These are phyloP conservation scores for Liopterus haemorrhoidalis DNA, from an alignment of 2,888 invertebrate genomes.

Conservation along the genomic window DNA sequence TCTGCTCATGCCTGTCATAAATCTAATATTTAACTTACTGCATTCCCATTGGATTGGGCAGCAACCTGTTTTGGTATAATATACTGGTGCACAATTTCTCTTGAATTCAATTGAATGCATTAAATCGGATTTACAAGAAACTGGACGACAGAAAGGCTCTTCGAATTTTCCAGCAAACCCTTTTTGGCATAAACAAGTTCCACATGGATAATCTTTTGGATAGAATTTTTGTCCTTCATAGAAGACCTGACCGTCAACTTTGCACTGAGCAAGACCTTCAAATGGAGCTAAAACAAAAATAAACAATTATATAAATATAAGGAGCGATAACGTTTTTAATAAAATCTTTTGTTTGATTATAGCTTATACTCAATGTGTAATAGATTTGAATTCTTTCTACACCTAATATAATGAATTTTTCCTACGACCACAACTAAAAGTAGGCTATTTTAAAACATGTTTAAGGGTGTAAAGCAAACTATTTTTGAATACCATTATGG, in stretches of 20 bases:
- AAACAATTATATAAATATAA: too few relatives aligned
- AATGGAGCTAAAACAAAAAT: constrained; percentile 12
- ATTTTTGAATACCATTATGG: too few relatives aligned
- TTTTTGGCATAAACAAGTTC: constrained; percentile 28
- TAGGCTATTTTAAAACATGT: too few relatives aligned
- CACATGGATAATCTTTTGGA: constrained; percentile 22
- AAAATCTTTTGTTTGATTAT: too few relatives aligned
- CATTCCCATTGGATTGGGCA: constrained; percentile 30
- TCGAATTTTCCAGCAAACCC: constrained; percentile 29
- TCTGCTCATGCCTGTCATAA: too few relatives aligned
- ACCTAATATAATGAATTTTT: too few relatives aligned
- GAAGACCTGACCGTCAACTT: constrained; percentile 9
- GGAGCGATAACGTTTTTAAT: too few relatives aligned
- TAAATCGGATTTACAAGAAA: constrained; percentile 26
- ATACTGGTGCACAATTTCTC: constrained; percentile 31
- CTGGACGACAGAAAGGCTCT: constrained; percentile 28
- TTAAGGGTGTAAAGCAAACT: too few relatives aligned
- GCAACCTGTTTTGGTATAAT: constrained; percentile 20
- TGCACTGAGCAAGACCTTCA: constrained; percentile 9
- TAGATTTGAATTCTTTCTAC: too few relatives aligned
- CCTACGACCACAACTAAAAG: too few relatives aligned
- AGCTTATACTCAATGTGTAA: too few relatives aligned
- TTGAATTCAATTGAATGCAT: constrained; percentile 18
- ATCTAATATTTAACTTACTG: too few relatives aligned
- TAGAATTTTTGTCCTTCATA: constrained; percentile 27